phyloP scores from a whole-genome alignment of 1,140 invertebrate genomes.

The Drosophila willistoni region DNA sequence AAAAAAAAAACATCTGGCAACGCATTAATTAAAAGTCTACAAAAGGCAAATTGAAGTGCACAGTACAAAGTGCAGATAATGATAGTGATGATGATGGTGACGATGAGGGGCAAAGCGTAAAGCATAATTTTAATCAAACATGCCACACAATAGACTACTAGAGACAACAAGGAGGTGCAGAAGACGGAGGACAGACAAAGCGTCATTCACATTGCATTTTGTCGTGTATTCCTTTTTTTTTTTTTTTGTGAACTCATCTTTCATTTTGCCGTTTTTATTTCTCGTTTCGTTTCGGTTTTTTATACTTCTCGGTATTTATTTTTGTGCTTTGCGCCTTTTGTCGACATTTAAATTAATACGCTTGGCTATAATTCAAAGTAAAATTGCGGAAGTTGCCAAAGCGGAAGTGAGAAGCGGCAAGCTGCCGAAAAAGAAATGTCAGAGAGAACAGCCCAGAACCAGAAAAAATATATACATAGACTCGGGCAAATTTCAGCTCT shows the following conservation, averaged over 20 bases:
- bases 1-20: conserved; percentile 27
- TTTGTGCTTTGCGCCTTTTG: conserved; percentile 71
- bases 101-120: conserved; percentile 26
- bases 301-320: conserved; percentile 54
- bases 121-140: conserved; percentile 80
- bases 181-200: conserved; percentile 3
- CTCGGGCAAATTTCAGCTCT: not conserved
- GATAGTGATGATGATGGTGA: not conserved
- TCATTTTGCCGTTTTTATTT: conserved; percentile 14
- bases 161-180: conserved; percentile 5
- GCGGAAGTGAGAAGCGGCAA: conserved; percentile 79
- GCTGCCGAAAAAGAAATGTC: conserved; percentile 47
- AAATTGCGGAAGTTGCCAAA: conserved; percentile 82
- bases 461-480: not conserved
- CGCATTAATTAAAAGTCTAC: conserved; percentile 74
- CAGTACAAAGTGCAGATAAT: conserved; percentile 42
- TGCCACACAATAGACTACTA: conserved; percentile 47
- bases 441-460: conserved; percentile 22
- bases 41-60: conserved; percentile 68
- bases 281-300: conserved; percentile 38
- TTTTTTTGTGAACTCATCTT: not conserved
- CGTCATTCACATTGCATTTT: conserved; percentile 3
- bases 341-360: conserved; percentile 82
- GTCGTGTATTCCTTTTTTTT: not conserved
- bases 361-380: conserved; percentile 82